Evolutionary conservation across 2,888 invertebrate genomes (phyloP), one percentile per base, ranked within the genome.

Genomic region (Oligia strigilis): DNA sequence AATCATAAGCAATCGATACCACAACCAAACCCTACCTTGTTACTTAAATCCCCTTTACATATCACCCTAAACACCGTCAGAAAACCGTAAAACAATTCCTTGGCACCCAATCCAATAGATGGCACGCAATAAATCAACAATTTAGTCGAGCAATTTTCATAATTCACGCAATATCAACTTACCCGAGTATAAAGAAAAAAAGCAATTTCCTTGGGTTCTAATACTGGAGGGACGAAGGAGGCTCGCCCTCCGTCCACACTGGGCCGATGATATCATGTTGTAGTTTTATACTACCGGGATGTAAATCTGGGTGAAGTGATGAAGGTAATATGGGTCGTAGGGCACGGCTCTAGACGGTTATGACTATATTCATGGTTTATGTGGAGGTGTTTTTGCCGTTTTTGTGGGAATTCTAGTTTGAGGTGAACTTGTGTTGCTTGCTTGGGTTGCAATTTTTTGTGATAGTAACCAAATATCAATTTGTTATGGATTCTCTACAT

Each of bases 141-240:
- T 96, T 96, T 95, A 95, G 95, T 93, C 87, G 90, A 87, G 94
- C 96, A 95, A 96, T 96, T 96, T 96, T 94, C 96, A 97, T 96
- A 96, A 96, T 96, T 96, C 96, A 96, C 95, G 94, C 96, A 95
- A 95, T 96, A 96, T 96, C 96, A 96, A 96, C 95, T 96, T 95
- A 95, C 95, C 91, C 92, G 92, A 91, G 94, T 94, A 96, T 95
- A 96, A 96, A 96, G 96, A 96, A 96, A 96, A 58, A 96, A 96
- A 95, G 96, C 96, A 96, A 97, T 96, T 97, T 96, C 95, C 96
- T 94, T 91, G 89, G 94, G 94, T 94, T 95, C 95, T 95, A 95
- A 95, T 95, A 95, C 94, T 80, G 90, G 90, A 92, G 93, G 94
- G 94, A 93, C 91, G 93, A 86, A 91, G 92, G 89, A 92, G 89